These are phyloP conservation scores for Drosophila robusta DNA, from an alignment of 2,888 invertebrate species.

Conservation along the genomic window DNA sequence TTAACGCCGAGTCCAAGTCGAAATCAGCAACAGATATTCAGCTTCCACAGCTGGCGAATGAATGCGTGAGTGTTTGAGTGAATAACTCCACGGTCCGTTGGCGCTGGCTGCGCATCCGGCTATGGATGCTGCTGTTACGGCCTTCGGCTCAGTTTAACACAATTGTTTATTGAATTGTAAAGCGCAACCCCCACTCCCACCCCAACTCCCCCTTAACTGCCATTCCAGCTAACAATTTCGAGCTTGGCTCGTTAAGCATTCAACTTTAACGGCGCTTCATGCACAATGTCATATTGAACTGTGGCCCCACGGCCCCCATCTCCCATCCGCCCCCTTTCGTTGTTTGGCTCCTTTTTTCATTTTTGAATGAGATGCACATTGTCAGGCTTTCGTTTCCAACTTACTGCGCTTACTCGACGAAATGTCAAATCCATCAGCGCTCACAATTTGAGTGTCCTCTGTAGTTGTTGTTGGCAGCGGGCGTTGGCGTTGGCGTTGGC, in stretches of 20 bases:
- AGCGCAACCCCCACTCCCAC: slow-evolving; percentile 37
- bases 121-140: slow-evolving; percentile 45
- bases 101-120: slow-evolving; percentile 20
- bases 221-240: slow-evolving; percentile 51
- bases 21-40: slow-evolving; percentile 35
- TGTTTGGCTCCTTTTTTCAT: not conserved
- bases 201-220: not conserved
- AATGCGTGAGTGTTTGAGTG: slow-evolving; percentile 47
- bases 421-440: slow-evolving; percentile 84
- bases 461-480: slow-evolving; percentile 54
- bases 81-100: slow-evolving; percentile 59
- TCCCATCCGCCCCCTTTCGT: not conserved
- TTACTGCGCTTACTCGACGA: slow-evolving; percentile 82
- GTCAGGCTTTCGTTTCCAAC: slow-evolving; percentile 75
- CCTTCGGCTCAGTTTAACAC: slow-evolving; percentile 75
- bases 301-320: slow-evolving; percentile 13
- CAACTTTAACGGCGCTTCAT: slow-evolving; percentile 51
- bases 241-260: slow-evolving; percentile 76
- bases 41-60: slow-evolving; percentile 23
- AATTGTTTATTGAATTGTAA: slow-evolving; percentile 81
- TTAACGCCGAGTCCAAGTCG: not conserved
- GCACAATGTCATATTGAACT: slow-evolving; percentile 61
- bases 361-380: slow-evolving; percentile 70
- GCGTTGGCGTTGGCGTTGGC: slow-evolving; percentile 55
- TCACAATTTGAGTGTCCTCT: slow-evolving; percentile 85